These are phyloP conservation scores for Scaptomyza montana DNA, from an alignment of 1,140 invertebrate genomes.

Conservation along the genomic window DNA sequence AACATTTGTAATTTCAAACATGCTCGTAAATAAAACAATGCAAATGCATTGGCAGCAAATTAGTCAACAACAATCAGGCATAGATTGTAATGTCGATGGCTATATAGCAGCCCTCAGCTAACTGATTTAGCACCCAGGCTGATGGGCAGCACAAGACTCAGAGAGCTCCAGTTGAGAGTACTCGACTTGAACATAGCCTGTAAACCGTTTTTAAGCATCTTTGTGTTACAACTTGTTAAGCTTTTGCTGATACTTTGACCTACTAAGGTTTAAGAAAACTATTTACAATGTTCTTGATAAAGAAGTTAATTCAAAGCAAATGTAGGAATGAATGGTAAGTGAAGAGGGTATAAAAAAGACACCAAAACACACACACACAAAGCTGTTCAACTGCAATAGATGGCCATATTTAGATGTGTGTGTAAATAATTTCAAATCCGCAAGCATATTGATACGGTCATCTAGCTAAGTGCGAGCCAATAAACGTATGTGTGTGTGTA, in stretches of 20 bases:
- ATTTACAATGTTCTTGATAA: too few species aligned
- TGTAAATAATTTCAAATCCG: slow-evolving; percentile 47
- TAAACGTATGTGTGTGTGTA: slow-evolving; percentile 16
- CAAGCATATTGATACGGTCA: slow-evolving; percentile 61
- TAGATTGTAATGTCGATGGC: slow-evolving; percentile 14
- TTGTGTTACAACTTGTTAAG: neutral
- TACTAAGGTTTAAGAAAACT: too few species aligned
- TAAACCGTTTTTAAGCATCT: neutral
- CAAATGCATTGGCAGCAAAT: slow-evolving; percentile 50
- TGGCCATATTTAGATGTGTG: neutral
- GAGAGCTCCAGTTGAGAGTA: neutral
- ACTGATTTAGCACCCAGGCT: slow-evolving; percentile 31
- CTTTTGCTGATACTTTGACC: too few species aligned
- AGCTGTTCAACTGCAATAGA: neutral
- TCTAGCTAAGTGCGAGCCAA: slow-evolving; percentile 27
- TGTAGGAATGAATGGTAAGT: too few species aligned
- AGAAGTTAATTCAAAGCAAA: too few species aligned
- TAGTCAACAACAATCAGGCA: slow-evolving; percentile 15
- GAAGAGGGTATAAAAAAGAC: neutral
- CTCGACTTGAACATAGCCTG: neutral
- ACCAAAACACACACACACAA: neutral
- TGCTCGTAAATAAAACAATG: slow-evolving; percentile 49
- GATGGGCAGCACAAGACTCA: too few species aligned
- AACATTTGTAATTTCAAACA: slow-evolving; percentile 43
- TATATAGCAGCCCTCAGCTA: slow-evolving; percentile 10